phyloP scores from a whole-genome alignment of 2,888 invertebrate genomes.

The Eupelmus urozonus region DNA sequence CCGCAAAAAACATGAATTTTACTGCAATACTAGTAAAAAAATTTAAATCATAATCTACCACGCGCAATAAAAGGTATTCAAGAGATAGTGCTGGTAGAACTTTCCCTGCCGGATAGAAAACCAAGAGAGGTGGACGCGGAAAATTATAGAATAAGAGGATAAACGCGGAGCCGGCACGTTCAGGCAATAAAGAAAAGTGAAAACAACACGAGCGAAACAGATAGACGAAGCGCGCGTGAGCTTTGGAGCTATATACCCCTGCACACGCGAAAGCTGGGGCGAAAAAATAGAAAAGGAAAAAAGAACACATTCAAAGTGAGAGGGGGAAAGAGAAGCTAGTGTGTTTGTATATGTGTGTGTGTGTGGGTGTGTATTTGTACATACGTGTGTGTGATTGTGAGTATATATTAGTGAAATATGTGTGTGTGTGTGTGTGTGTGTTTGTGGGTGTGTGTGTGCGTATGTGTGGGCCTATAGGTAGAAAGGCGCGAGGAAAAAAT shows the following conservation, averaged over 20 bases:
- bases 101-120: no score
- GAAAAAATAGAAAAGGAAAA: neutral
- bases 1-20: no score
- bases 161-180: conserved; percentile 18
- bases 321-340: no score
- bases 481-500: conserved; percentile 4
- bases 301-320: no score
- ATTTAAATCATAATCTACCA: neutral
- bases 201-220: conserved; percentile 15
- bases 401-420: no score
- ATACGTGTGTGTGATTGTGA: no score
- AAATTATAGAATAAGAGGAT: conserved; percentile 31
- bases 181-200: conserved; percentile 44
- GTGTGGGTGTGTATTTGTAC: no score
- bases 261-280: neutral
- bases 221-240: neutral
- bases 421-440: no score
- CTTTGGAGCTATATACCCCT: neutral
- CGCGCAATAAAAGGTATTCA: neutral
- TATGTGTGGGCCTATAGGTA: no score
- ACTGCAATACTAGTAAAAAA: no score
- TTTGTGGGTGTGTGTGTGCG: no score
- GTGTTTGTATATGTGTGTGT: no score
- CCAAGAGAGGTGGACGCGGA: neutral
- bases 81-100: conserved; percentile 2